phyloP scores from a whole-genome alignment of 2,797 vertebrate genomes.

The Sebastes taczanowskii region DNA sequence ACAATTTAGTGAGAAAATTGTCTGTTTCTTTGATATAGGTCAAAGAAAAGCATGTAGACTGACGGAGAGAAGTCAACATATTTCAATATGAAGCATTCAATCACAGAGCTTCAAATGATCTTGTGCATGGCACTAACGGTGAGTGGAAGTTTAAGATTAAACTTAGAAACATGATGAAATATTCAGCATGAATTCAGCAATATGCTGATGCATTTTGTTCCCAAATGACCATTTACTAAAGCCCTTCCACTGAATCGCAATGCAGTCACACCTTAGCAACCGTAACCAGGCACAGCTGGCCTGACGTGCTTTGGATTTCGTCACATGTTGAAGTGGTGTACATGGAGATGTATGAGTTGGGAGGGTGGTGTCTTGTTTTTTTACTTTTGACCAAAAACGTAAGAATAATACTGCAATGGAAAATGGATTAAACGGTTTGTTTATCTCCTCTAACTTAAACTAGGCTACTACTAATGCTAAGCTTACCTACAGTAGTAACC shows the following conservation, averaged over 20 bases:
- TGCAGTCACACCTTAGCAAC: too few species aligned
- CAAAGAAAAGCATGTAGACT: background rate
- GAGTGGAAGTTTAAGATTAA: background rate
- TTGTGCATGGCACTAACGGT: background rate
- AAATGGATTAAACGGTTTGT: background rate
- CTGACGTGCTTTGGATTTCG: background rate
- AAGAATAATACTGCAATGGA: background rate
- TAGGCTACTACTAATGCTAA: background rate
- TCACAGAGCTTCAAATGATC: background rate
- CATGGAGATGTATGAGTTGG: background rate
- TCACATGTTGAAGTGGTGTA: background rate
- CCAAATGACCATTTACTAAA: background rate
- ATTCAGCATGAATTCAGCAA: background rate
- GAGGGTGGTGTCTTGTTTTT: background rate
- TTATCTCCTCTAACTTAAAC: background rate
- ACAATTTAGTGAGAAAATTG: background rate
- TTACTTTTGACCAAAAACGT: background rate
- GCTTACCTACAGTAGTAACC: background rate
- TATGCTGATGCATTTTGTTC: background rate
- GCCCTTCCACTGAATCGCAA: too few species aligned
- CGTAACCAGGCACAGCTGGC: too few species aligned
- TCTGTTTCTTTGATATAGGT: background rate
- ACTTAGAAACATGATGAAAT: background rate
- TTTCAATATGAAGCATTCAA: background rate
- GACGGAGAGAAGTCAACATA: background rate